phyloP scores from a whole-genome alignment of 1,140 invertebrate species.

The Sitophilus oryzae region DNA sequence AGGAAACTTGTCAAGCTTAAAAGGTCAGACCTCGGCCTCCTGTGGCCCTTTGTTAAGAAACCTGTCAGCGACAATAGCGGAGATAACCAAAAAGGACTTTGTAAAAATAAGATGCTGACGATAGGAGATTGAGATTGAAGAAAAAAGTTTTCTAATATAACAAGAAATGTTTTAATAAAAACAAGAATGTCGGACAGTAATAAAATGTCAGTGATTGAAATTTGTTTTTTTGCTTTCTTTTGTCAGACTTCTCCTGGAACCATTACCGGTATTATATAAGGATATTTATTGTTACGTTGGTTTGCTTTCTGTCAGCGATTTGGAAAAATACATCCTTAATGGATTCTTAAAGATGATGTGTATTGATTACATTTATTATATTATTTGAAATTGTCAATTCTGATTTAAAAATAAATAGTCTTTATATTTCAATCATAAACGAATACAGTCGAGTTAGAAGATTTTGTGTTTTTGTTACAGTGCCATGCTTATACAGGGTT shows the following conservation, averaged over 20 bases:
- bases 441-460: no score
- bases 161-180: not conserved
- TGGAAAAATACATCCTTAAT: not conserved
- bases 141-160: not conserved
- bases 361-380: not conserved
- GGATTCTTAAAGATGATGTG: no score
- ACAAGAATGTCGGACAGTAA: not conserved
- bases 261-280: not conserved
- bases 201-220: not conserved
- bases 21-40: not conserved
- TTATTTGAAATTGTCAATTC: not conserved
- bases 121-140: not conserved
- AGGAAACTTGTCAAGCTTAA: constrained; percentile 1
- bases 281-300: not conserved
- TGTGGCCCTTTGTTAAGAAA: constrained; percentile 2
- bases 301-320: not conserved
- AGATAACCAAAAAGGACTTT: not conserved
- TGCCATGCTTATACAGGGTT: no score
- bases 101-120: not conserved
- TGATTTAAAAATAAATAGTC: no score
- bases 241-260: not conserved
- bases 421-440: no score
- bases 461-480: no score
- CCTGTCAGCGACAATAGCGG: constrained; percentile 1
- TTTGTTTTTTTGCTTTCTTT: not conserved